These are phyloP conservation scores for Crocallis elinguaria DNA, from an alignment of 2,888 invertebrate genomes.

Conservation along the genomic window DNA sequence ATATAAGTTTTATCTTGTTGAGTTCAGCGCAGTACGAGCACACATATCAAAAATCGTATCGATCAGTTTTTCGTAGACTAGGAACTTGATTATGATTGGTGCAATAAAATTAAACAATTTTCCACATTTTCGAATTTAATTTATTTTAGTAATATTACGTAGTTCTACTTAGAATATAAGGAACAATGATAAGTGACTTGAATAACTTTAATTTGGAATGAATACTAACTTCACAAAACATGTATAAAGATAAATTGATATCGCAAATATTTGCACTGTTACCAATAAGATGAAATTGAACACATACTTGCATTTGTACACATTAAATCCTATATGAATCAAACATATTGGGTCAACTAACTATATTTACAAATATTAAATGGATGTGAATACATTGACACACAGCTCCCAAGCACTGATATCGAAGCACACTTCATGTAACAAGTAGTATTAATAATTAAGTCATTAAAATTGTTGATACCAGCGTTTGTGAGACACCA, in stretches of 20 bases:
- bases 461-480: slow-evolving; percentile 5
- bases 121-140: slow-evolving; percentile 19
- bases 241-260: background rate
- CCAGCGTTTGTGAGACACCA: slow-evolving; percentile 5
- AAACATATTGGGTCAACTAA: slow-evolving; percentile 1
- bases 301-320: slow-evolving; percentile 22
- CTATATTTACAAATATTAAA: slow-evolving; percentile 20
- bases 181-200: slow-evolving; percentile 31
- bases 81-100: too few species aligned
- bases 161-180: slow-evolving; percentile 33
- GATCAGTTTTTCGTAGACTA: too few species aligned
- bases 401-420: background rate
- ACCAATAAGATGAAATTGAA: slow-evolving; percentile 17
- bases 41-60: too few species aligned
- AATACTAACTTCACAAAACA: slow-evolving; percentile 25
- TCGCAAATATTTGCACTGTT: slow-evolving; percentile 11
- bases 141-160: slow-evolving; percentile 27
- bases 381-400: slow-evolving; percentile 5
- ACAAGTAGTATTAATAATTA: background rate
- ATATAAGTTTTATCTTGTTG: too few species aligned
- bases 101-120: background rate
- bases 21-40: too few species aligned
- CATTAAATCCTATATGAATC: slow-evolving; percentile 3
- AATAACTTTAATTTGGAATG: slow-evolving; percentile 36
- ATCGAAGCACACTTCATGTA: background rate